phyloP scores from a whole-genome alignment of 2,113 vertebrate genomes.

The Centropus bengalensis region DNA sequence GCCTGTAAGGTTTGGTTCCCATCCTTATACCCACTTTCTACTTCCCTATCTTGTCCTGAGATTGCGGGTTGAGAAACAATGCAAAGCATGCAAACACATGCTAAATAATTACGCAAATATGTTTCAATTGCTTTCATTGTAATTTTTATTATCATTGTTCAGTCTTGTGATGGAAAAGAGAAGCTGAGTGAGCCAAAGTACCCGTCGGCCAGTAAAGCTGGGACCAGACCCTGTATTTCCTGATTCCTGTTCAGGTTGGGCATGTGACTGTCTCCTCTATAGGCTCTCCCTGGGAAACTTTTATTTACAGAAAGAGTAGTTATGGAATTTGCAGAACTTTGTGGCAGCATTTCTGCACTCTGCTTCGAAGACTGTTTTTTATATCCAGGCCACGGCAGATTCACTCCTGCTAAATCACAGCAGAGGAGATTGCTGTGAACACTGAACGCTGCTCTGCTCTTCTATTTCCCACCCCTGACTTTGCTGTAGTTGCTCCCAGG shows the following conservation, averaged over 20 bases:
- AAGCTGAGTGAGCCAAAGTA: background rate
- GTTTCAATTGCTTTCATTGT: conserved; percentile 31
- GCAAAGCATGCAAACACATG: background rate
- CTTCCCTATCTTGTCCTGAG: background rate
- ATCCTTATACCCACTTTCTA: background rate
- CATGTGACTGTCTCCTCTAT: background rate
- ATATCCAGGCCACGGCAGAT: background rate
- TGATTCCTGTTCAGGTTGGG: background rate
- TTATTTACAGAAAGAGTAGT: conserved; percentile 12
- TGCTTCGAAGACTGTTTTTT: background rate
- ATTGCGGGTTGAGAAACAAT: background rate
- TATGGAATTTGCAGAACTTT: background rate
- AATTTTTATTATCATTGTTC: conserved; percentile 26
- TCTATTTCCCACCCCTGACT: accelerated
- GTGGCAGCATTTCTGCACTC: background rate
- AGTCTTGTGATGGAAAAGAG: background rate
- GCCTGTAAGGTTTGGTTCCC: background rate
- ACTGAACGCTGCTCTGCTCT: background rate
- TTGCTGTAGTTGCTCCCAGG: background rate
- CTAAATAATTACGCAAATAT: conserved; percentile 21
- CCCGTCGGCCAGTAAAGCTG: background rate
- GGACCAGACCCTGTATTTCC: background rate
- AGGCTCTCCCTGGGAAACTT: background rate
- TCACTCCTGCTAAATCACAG: background rate
- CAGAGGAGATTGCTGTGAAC: background rate